Conservation (phyloP, 2,113 vertebrate species). For the Noctilio leporinus region DNA sequence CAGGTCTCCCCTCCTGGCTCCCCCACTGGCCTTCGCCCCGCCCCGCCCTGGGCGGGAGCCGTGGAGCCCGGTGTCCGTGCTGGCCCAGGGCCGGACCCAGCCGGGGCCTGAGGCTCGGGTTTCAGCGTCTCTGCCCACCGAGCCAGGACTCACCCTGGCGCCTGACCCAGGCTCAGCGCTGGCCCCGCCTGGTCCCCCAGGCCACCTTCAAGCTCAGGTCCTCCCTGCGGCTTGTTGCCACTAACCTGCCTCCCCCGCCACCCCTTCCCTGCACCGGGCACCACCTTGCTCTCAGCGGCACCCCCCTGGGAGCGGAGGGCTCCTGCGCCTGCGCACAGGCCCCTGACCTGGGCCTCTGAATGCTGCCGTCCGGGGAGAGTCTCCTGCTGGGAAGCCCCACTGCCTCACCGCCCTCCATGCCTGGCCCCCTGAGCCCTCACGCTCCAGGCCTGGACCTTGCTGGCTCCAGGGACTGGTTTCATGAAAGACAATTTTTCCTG, state of each 20-base stretch:
- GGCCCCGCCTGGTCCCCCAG: fast-evolving
- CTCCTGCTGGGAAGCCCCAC: neutral
- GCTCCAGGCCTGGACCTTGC: fast-evolving
- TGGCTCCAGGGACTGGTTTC: too few species aligned
- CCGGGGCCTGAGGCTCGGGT: fast-evolving
- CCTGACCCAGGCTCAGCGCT: fast-evolving
- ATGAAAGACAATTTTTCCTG: too few species aligned
- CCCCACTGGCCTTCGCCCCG: fast-evolving
- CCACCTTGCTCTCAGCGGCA: too few species aligned
- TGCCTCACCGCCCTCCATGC: neutral
- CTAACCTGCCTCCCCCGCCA: fast-evolving
- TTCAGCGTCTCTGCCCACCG: fast-evolving
- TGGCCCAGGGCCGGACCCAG: fast-evolving
- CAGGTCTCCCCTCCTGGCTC: fast-evolving
- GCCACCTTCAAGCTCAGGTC: too few species aligned
- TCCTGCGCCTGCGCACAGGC: fast-evolving
- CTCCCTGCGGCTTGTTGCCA: fast-evolving
- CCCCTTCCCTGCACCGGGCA: fast-evolving
- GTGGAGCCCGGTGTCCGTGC: fast-evolving
- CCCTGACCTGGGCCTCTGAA: neutral
- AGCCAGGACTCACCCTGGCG: fast-evolving
- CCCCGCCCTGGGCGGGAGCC: fast-evolving
- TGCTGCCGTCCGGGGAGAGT: fast-evolving
- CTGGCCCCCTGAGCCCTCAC: fast-evolving
- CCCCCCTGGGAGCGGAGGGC: neutral